Percentiles rank a stretch among this genome's conserved stretches.
Evolutionary conservation across 2,113 vertebrate species (phyloP).

Genomic region (Capricornis sumatraensis): DNA sequence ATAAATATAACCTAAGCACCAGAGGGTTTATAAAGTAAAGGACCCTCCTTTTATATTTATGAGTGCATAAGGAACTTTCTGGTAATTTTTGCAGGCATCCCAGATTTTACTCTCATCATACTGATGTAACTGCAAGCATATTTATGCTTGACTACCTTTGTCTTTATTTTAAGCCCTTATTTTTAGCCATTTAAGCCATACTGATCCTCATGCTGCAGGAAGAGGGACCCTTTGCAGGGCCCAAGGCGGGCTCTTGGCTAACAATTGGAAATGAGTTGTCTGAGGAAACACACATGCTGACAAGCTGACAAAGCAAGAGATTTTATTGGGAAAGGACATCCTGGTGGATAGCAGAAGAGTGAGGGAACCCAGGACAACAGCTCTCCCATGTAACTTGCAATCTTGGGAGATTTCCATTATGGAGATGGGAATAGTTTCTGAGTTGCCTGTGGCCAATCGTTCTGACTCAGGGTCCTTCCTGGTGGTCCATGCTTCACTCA

Average conservation of each 20-base stretch:
- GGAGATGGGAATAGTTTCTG: neutral
- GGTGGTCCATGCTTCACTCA: neutral
- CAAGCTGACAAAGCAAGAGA: neutral
- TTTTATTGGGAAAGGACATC: neutral
- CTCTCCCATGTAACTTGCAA: neutral
- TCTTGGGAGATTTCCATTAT: neutral
- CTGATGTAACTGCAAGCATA: neutral
- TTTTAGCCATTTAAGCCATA: neutral
- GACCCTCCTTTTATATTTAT: neutral
- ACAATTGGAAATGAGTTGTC: neutral
- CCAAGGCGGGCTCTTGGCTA: neutral
- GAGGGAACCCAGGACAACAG: neutral
- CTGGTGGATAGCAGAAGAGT: neutral
- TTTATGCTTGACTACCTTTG: neutral
- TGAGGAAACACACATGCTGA: neutral
- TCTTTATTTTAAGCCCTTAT: slow-evolving; percentile 26
- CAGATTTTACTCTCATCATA: neutral
- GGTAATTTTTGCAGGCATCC: neutral
- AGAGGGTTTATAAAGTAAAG: neutral
- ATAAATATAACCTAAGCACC: neutral
- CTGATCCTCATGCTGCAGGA: neutral
- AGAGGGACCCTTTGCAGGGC: neutral
- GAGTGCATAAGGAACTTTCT: neutral
- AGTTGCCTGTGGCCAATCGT: neutral
- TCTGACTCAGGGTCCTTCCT: neutral